Evolutionary conservation across 1,140 invertebrate species (phyloP), one percentile per base, ranked within the genome.

Genomic region (Drosophila hydei): DNA sequence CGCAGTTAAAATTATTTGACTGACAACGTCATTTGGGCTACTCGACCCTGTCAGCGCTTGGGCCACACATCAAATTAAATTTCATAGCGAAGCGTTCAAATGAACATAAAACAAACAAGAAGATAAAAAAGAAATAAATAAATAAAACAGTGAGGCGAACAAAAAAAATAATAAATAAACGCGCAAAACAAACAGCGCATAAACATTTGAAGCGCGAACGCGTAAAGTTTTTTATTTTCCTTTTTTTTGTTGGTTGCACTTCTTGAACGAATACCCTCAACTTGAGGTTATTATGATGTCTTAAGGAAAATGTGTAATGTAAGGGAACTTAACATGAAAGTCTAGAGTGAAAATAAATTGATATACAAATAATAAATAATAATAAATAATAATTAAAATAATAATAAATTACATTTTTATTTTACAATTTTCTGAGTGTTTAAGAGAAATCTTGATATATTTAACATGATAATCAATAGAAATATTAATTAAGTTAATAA

Each of bases 181-280:
- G 40, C 51, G 52, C 16, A 38, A 75, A 77, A 52, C 55, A 81
- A 80, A 65, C 55, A 59, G 54, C 71, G 42, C 58, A 75, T 71
- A 61, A 65, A 71, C 61, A 71, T 58, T 51, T 50, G 23, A 63
- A 40, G 48, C 36, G 25, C 25, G 21, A 56, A 19, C 40, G 51
- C 33, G 52, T 42, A 14, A 25, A 36, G 47, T 45, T 54, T 12
- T 12, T 25, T 33, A 25, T 47, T 11, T 36, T 3, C n/a, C n/a
- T n/a, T 38, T 11, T 23, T 55, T 19, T 43, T 36, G 30, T 61
- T 38, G 48, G 1, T 25, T 27, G 18, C 48, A 38, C 38, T 47
- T 18, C 1, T 33, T 33, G 12, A 11, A 0, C 3, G n/a, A 50
- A 64, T 47, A 47, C 61, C 3, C 61, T 47, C 1, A 27, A 4